These are phyloP conservation scores for Erpornis zantholeuca DNA, from an alignment of 2,113 vertebrate genomes.

Conservation along the genomic window DNA sequence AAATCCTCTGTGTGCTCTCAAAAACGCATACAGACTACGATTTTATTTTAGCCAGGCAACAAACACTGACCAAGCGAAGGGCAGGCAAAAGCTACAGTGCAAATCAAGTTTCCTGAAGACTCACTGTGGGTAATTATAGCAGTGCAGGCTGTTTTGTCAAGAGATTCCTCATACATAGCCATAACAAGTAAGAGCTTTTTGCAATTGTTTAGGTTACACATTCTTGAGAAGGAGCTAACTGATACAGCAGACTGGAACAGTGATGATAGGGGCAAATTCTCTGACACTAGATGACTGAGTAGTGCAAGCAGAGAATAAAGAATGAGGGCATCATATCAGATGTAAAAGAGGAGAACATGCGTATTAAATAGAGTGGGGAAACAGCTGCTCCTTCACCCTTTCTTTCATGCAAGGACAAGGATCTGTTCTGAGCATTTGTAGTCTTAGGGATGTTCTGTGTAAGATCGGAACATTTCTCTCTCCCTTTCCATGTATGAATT, in stretches of 20 bases:
- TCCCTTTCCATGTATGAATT: background rate
- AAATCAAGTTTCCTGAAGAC: background rate
- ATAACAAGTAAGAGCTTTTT: background rate
- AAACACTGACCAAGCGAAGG: fast-evolving
- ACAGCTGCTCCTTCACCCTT: background rate
- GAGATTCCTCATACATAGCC: background rate
- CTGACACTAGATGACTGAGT: fast-evolving
- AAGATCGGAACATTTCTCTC: background rate
- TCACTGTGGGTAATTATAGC: background rate
- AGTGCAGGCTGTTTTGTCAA: background rate
- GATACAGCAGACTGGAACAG: background rate
- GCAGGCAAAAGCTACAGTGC: background rate
- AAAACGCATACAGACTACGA: fast-evolving
- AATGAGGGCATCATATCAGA: background rate
- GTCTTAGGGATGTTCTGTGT: background rate
- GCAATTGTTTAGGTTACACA: background rate
- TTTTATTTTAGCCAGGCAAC: background rate
- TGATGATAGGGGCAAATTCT: background rate
- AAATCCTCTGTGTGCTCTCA: background rate
- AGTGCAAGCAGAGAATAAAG: background rate
- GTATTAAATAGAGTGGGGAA: background rate
- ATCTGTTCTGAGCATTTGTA: background rate
- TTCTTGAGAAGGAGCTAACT: background rate
- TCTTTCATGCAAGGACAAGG: background rate
- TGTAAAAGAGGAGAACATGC: background rate